Evolutionary conservation across 2,113 vertebrate species (phyloP).

Genomic region (Toxotes chatareus): DNA sequence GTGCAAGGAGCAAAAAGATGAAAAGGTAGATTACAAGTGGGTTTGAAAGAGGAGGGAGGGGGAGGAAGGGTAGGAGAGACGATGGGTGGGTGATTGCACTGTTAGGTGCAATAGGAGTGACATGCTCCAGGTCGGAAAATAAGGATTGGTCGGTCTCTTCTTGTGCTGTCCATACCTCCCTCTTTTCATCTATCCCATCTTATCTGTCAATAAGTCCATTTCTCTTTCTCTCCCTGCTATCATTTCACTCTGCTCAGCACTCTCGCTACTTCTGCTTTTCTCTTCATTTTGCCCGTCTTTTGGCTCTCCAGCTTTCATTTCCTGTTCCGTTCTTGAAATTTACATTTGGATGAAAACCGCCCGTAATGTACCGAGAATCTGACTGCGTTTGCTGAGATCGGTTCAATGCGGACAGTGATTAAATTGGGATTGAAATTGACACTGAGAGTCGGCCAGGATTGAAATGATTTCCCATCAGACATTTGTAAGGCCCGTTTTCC

Average conservation of each 20-base stretch:
- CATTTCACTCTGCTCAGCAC: constrained; percentile 20
- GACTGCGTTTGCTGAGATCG: constrained; percentile 25
- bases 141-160: constrained; percentile 33
- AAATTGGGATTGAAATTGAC: constrained; percentile 64
- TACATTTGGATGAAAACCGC: constrained; percentile 46
- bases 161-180: constrained; percentile 24
- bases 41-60: constrained; percentile 45
- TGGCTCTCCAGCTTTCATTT: constrained; percentile 64
- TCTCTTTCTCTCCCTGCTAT: constrained; percentile 27
- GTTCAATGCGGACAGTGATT: constrained; percentile 54
- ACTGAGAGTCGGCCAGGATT: constrained; percentile 43
- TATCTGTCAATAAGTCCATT: constrained; percentile 62
- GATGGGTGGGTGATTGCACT: constrained; percentile 66
- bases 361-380: constrained; percentile 26
- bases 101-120: constrained; percentile 64
- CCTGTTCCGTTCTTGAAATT: constrained; percentile 53
- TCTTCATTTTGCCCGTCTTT: constrained; percentile 24
- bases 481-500: constrained; percentile 30
- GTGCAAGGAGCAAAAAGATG: constrained; percentile 53
- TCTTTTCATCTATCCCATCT: constrained; percentile 36
- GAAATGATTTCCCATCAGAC: constrained; percentile 68
- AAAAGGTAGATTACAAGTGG: constrained; percentile 61
- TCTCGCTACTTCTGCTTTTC: constrained; percentile 34
- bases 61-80: constrained; percentile 19
- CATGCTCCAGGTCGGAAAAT: constrained; percentile 49